Base-by-base conservation (phyloP, 2,888 invertebrate species). In the Pterostichus niger region DNA sequence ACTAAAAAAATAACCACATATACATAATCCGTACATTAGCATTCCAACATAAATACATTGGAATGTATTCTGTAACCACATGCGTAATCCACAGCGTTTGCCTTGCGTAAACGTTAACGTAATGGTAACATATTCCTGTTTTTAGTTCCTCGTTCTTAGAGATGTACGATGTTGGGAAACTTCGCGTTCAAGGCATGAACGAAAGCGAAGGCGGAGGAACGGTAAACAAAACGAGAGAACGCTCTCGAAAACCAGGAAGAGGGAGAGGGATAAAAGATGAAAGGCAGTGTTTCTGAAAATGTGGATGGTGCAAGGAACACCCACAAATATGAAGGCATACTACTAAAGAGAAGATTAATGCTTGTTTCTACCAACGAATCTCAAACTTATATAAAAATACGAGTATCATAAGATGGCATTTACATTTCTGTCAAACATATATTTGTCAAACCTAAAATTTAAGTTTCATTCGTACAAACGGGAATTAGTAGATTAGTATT, bases 41-140 rank as follows among this genome's bases (percentile, higher is more conserved):
- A 35, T 64, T 24, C 13, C 33, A 64, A 64, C 33, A 13, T 7
- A 24, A 59, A 59, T 11, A 64, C 17, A 71, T 56, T 71, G 15
- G 68, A 71, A 40, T 40, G 40, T 40, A 40, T 40, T 40, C 40
- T 40, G 6, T 9, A 40, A 71, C 68, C 68, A 71, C 68, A 71
- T 71, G 68, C 68, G 68, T 71, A 17, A 44, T 33, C 68, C 33
- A 35, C 35, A 35, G 33, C 64, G 64, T 64, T 73, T 46, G 73
- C 46, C 17, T 73, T 44, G 24, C 49, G 49, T 73, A 73, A 73
- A 73, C 31, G 73, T 49, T 13, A 73, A 73, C 52, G 49, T 75
- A 71, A 71, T 71, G 68, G 68, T 71, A 71, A 71, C 68, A 75
- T 75, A 75, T 75, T 75, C 75, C 31, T 75, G 75, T 75, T 75